Conservation (phyloP, 2,113 vertebrate genomes). For the Loxodonta africana region DNA sequence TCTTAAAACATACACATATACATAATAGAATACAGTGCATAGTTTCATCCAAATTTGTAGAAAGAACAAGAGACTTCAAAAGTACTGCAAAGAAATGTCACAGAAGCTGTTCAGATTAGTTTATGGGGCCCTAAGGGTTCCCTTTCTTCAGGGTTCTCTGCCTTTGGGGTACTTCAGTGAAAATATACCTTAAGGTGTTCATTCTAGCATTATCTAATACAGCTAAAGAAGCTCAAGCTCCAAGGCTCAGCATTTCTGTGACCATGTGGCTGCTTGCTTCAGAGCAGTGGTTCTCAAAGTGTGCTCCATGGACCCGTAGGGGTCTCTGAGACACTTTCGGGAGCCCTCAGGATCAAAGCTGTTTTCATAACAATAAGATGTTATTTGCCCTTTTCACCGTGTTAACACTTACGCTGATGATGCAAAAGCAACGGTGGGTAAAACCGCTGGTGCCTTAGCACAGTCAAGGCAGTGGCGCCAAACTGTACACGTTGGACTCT, state of each 20-base stretch:
- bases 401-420: neutral
- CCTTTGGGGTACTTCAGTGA: neutral
- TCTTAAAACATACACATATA: neutral
- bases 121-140: neutral
- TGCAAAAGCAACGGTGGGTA: neutral
- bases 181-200: neutral
- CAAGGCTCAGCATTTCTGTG: neutral
- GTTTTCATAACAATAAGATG: neutral
- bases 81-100: conserved; percentile 25
- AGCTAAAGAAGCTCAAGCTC: neutral
- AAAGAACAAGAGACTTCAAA: neutral
- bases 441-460: neutral
- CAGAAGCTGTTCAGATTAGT: neutral
- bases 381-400: neutral
- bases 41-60: neutral
- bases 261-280: neutral
- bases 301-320: neutral
- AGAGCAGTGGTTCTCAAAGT: neutral
- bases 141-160: neutral
- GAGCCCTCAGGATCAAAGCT: neutral
- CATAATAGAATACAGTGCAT: neutral
- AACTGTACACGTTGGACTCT: neutral
- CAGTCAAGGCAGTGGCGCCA: neutral
- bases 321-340: neutral
- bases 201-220: neutral